Base-by-base conservation (phyloP, 1,140 invertebrate genomes). In the Hesperophylax magnus region DNA sequence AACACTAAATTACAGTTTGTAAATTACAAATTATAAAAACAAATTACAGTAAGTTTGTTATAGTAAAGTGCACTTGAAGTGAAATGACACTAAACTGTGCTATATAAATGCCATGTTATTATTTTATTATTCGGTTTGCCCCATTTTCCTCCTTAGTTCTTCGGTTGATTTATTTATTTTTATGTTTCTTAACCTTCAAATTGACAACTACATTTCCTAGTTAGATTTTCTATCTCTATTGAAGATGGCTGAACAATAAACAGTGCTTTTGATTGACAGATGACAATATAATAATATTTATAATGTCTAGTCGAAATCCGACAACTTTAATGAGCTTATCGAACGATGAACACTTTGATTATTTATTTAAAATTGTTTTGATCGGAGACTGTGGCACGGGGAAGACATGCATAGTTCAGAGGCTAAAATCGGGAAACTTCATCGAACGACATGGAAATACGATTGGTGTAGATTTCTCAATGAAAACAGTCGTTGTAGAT, bases 381-480 rank as follows among this genome's bases (percentile, higher is more conserved):
- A 95, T 96, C 85, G 95, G 95, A 74, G 95, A 96, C 84, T 96
- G 95, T 89, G 95, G 94, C 6, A 94, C 95, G 6, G 95, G 95
- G 56, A 96, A 96, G 90, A 96, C 95, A 78, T 96, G 95, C 86
- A 94, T 97, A 84, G 95, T 98, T 60, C 96, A 98, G 88, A 92
- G 97, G 80, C 97, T 98, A 88, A 97, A 97, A 88, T 96, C 96
- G 77, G 97, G 97, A 80, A 97, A 95, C 81, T 98, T 97, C 87
- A 94, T 97, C 78, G 97, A 98, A 90, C 93, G 94, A 85, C 97
- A 98, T 88, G 96, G 96, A 22, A 98, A 96, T 86, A 98, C 97
- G 27, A 98, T 98, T 85, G 97, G 97, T 69, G 97, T 98, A 31
- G 97, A 98, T 90, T 98, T 98, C 90, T 98, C 96, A 78, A 98